Evolutionary conservation across 2,888 invertebrate genomes (phyloP), one percentile per base, ranked within the genome.

Genomic region (Chloromyia formosa): DNA sequence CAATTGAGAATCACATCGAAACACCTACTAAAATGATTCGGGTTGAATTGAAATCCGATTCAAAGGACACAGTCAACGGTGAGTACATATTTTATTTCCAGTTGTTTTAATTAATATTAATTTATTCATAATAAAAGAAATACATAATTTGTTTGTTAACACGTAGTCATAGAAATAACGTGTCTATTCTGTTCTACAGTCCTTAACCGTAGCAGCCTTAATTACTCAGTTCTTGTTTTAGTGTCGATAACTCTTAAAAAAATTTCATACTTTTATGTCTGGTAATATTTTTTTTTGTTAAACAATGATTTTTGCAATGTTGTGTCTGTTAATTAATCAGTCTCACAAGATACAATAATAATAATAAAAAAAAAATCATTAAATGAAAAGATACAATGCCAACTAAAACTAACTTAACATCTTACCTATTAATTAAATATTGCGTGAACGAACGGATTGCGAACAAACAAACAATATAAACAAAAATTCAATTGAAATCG

Each of bases 1-100:
- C 82, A 78, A 84, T 85, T 81, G 85, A 86, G 82, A 85, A 86
- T 80, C 85, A 84, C 79, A 83, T 84, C 80, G 90, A 90, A 81
- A 91, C 91, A 74, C 91, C 92, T 76, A 88, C 89, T 81, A 93
- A 93, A 86, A 89, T 93, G 80, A 93, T 93, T 82, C 90, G 92
- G 79, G 92, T 93, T 75, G 93, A 94, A 85, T 87, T 93, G 75
- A 92, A 87, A 91, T 92, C 84, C 76, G 85, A 84, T 79, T 78
- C 81, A 76, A 84, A 85, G 80, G 85, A 85, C 78, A 79, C 81
- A 77, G 78, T 77, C 60, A 82, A 82, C 78, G 82, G 82, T 82
- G 79, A 81, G 60, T 71, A 69, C 16, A 9, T 40, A 49, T 1
- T 22, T 0, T 0, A 68, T 49, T 45, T 62, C 22, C 45, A 56